Percentiles rank a stretch among this genome's conserved stretches.
Conservation (phyloP, 2,113 vertebrate genomes). For the Podocnemis expansa region DNA sequence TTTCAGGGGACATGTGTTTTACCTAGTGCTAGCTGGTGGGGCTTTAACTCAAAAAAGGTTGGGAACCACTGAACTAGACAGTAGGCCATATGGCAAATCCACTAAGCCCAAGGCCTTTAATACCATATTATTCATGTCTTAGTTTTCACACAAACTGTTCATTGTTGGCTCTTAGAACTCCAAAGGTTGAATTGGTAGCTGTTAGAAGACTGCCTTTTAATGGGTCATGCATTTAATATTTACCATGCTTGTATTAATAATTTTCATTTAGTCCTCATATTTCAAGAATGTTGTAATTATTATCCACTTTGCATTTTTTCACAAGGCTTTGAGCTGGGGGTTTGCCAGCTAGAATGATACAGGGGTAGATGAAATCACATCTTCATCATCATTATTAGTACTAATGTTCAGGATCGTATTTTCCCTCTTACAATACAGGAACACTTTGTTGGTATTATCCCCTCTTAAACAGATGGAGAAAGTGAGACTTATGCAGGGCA, state of each 20-base stretch:
- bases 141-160: not conserved
- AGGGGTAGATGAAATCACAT: not conserved
- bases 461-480: not conserved
- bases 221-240: not conserved
- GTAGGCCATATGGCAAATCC: not conserved
- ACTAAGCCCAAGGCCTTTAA: not conserved
- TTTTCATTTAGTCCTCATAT: not conserved
- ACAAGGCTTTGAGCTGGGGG: not conserved
- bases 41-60: too few species aligned
- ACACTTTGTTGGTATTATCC: too few species aligned
- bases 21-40: too few species aligned
- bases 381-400: not conserved
- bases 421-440: not conserved
- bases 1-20: too few species aligned
- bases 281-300: not conserved
- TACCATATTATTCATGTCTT: not conserved
- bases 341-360: not conserved
- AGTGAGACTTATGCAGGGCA: not conserved
- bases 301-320: not conserved
- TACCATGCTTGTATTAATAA: not conserved
- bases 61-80: not conserved
- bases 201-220: not conserved
- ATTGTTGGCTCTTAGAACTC: not conserved
- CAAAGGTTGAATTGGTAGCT: not conserved
- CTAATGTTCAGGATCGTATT: not conserved